Base-by-base conservation (phyloP, 1,140 invertebrate species). In the Atta texana region DNA sequence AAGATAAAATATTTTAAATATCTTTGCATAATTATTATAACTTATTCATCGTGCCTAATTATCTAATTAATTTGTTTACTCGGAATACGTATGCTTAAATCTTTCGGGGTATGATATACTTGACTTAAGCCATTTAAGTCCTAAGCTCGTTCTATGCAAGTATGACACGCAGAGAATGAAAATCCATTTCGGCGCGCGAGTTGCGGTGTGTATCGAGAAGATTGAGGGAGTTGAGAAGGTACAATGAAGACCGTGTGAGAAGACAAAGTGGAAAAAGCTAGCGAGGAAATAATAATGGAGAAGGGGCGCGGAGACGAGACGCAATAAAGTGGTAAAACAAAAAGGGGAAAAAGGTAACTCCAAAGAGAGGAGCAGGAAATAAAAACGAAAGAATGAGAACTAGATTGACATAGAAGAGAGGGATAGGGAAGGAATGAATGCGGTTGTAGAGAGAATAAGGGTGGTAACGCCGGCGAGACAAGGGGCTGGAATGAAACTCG, bases 211-310 rank as follows among this genome's bases (percentile, higher is more conserved):
- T 74, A 84, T 84, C 69, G 69, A 75, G 69, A 57, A 84, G 69
- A 84, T 84, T 84, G 69, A 84, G 44, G 24, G 55, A 75, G 69
- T 51, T 74, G 80, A 63, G 55, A 34, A 39, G 55, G 57, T 34
- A 34, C 69, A 84, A 84, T 84, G 55, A 84, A 75, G 55, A 75
- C 39, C 39, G 55, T 61, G 57, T 44, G 55, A 63, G 69, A 84
- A 55, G 34, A 75, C 85, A 75, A 88, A 88, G 86, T 61, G 86
- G 78, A 85, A 89, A 89, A 82, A 89, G 61, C 61, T 69, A 61
- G 61, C 74, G 49, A 89, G 68, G 59, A 71, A 86, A 81, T 55
- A 63, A 78, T 76, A 63, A 53, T 63, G 28, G 57, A 66, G 85
- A 68, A 51, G 34, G 44, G 31, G n/a, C 44, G 39, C 34, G 53